Evolutionary conservation across 2,113 vertebrate genomes (phyloP).

Genomic region (Apaloderma vittatum): DNA sequence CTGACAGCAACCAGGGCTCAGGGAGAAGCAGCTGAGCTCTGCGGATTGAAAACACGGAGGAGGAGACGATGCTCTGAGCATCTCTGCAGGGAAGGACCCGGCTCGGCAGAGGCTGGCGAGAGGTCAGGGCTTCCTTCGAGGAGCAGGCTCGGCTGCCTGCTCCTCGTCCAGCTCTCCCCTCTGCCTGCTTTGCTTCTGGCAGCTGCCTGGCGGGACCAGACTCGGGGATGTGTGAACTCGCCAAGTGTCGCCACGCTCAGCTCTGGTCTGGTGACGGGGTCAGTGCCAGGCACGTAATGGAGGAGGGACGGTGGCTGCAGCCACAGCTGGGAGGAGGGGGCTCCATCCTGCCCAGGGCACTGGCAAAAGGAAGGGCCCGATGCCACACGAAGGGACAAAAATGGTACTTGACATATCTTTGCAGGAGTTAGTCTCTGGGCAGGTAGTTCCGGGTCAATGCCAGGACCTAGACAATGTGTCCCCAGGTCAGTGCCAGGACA

Average conservation of each 20-base stretch:
- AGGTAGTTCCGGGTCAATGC: not conserved
- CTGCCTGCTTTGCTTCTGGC: not conserved
- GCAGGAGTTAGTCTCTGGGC: too few species aligned
- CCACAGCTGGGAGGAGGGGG: not conserved
- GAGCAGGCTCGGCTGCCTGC: not conserved
- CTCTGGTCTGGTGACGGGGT: not conserved
- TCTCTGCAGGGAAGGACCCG: not conserved
- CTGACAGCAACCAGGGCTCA: not conserved
- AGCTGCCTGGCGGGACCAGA: not conserved
- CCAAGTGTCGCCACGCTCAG: not conserved
- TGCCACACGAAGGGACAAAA: fast-evolving
- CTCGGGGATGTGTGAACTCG: fast-evolving
- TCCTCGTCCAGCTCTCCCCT: not conserved
- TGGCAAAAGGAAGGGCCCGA: fast-evolving
- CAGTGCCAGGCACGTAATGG: not conserved
- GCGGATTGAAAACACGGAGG: not conserved
- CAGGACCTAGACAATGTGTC: not conserved
- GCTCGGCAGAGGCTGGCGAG: not conserved
- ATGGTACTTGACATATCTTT: not conserved
- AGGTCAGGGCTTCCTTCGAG: not conserved
- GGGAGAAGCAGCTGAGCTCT: not conserved
- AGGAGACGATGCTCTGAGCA: not conserved
- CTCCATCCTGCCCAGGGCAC: not conserved
- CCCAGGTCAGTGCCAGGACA: too few species aligned
- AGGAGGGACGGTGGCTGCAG: not conserved